Conservation (phyloP, 2,888 invertebrate genomes). For the Cotesia congregata region DNA sequence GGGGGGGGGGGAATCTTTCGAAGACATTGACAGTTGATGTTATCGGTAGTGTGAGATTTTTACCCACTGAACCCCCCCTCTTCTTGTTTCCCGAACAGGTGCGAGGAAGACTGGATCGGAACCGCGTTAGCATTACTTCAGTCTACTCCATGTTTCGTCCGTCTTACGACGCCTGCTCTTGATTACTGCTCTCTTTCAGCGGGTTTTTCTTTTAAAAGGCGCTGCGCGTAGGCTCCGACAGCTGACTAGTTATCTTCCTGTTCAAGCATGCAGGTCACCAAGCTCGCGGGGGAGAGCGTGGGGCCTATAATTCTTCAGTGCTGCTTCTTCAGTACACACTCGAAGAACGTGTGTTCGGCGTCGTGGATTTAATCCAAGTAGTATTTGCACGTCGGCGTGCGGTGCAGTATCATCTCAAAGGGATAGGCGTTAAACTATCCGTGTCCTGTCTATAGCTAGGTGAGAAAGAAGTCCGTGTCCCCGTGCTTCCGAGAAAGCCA, state of each 20-base stretch:
- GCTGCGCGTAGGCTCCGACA: too few relatives aligned
- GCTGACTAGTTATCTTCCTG: too few relatives aligned
- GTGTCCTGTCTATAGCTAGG: too few relatives aligned
- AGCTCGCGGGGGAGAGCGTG: not conserved
- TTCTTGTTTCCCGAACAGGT: not conserved
- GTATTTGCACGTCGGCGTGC: constrained; percentile 39
- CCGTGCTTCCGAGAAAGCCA: too few relatives aligned
- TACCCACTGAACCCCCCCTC: not conserved
- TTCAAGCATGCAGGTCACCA: not conserved
- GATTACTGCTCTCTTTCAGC: too few relatives aligned
- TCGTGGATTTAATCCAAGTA: constrained; percentile 37
- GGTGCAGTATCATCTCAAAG: not conserved
- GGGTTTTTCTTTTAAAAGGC: too few relatives aligned
- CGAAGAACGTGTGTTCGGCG: constrained; percentile 48
- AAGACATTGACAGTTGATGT: too few relatives aligned
- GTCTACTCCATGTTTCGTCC: not conserved
- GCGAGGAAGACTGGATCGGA: constrained; percentile 1
- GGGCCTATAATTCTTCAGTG: constrained; percentile 6
- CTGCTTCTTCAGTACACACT: constrained; percentile 41
- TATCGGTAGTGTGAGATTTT: too few relatives aligned
- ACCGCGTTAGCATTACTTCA: constrained; percentile 3
- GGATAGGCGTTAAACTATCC: too few relatives aligned
- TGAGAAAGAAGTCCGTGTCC: too few relatives aligned
- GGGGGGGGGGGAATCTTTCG: too few relatives aligned
- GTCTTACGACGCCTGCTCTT: not conserved